Conservation (phyloP, 2,888 invertebrate genomes). For the Rhogogaster chlorosoma region DNA sequence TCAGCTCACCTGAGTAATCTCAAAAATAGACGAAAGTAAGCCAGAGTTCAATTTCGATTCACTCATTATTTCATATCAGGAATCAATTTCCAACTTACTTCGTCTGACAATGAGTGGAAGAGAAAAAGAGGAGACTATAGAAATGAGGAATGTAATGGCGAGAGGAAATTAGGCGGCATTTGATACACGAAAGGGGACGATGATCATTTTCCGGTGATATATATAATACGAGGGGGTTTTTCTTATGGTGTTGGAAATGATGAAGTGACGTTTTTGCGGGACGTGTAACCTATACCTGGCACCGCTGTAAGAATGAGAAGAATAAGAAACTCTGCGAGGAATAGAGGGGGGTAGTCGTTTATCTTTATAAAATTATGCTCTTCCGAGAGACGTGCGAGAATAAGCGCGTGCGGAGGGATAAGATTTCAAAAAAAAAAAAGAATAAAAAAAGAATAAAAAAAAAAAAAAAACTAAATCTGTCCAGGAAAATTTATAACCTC, state of each 20-base stretch:
- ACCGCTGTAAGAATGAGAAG: not conserved
- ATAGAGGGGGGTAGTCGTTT: slow-evolving; percentile 8
- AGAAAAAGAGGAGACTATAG: not conserved
- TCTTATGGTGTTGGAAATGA: not conserved
- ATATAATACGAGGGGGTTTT: not conserved
- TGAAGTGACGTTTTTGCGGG: not conserved
- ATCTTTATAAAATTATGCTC: slow-evolving; percentile 36
- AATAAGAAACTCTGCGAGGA: not conserved
- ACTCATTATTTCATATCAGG: too few relatives aligned
- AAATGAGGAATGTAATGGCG: not conserved
- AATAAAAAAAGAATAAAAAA: too few relatives aligned
- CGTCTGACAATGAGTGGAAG: too few relatives aligned
- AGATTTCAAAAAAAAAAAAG: slow-evolving; percentile 30
- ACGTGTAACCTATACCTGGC: too few relatives aligned
- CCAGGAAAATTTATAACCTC: slow-evolving; percentile 18
- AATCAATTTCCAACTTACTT: not conserved
- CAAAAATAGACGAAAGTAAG: not conserved
- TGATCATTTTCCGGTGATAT: slow-evolving; percentile 5
- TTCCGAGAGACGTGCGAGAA: slow-evolving; percentile 1
- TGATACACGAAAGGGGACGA: not conserved
- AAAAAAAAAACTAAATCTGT: too few relatives aligned
- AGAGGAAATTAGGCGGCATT: not conserved
- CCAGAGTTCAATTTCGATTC: not conserved
- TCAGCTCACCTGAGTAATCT: not conserved
- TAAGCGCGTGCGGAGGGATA: slow-evolving; percentile 14